Percentiles rank a stretch among this genome's conserved stretches.
These are phyloP conservation scores for Morpho helenor DNA, from an alignment of 2,888 invertebrate species.

Conservation along the genomic window DNA sequence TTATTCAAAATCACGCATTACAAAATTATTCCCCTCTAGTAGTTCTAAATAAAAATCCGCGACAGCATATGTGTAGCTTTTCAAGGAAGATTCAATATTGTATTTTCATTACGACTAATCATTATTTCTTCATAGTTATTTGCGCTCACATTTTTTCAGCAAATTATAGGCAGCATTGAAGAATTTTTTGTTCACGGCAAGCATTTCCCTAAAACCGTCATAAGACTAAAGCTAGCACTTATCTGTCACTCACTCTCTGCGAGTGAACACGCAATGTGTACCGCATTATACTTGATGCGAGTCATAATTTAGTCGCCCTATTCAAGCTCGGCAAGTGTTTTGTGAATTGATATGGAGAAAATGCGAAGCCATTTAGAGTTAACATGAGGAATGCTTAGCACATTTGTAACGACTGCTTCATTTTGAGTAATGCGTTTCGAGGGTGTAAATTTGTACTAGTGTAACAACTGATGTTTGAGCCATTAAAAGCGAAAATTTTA, in stretches of 20 bases:
- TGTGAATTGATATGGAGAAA: constrained; percentile 24
- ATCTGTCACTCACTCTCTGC: constrained; percentile 20
- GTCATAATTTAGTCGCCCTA: constrained; percentile 24
- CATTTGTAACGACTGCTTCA: constrained; percentile 9
- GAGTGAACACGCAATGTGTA: constrained; percentile 21
- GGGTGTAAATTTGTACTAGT: constrained; percentile 6
- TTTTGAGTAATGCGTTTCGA: constrained; percentile 8
- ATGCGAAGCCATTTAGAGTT: constrained; percentile 9
- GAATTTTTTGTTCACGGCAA: no score
- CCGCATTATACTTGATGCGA: constrained; percentile 21
- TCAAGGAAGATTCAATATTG: no score
- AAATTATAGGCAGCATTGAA: no score
- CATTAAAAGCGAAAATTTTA: no score
- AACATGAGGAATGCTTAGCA: constrained; percentile 16
- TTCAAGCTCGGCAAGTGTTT: constrained; percentile 22
- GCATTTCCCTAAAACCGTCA: constrained; percentile 16
- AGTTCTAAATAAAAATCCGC: no score
- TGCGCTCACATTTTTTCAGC: no score
- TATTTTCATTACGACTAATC: no score
- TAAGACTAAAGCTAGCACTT: constrained; percentile 19
- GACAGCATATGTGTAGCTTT: no score
- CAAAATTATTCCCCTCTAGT: no score
- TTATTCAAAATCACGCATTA: no score
- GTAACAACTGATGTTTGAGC: no score
- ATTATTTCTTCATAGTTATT: no score